Percentiles rank a stretch among this genome's conserved stretches.
Evolutionary conservation across 1,140 invertebrate genomes (phyloP).

Genomic region (Orchestia grillus): DNA sequence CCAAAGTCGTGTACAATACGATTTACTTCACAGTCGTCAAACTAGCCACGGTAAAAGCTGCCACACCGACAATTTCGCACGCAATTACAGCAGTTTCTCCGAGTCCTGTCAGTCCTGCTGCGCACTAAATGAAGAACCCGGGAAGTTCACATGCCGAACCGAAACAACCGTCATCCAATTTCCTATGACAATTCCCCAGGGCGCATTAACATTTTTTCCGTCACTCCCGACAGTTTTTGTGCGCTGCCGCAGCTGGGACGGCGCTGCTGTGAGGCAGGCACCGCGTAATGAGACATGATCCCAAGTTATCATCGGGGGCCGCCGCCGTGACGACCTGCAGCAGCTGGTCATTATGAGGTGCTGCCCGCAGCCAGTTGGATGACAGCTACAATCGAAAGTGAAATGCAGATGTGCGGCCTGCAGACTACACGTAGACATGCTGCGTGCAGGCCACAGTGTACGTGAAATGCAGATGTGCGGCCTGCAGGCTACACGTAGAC

Average conservation of each 20-base stretch:
- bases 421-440: no score
- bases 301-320: neutral
- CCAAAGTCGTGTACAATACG: neutral
- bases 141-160: neutral
- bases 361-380: neutral
- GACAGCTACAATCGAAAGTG: neutral
- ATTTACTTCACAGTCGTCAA: neutral
- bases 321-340: neutral
- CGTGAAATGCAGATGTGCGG: no score
- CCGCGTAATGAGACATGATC: constrained; percentile 23
- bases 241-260: neutral
- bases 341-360: neutral
- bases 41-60: neutral
- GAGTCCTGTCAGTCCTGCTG: neutral
- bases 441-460: no score
- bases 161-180: neutral
- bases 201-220: neutral
- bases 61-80: neutral
- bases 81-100: neutral
- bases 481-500: no score
- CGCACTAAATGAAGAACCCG: neutral
- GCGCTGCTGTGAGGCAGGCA: neutral
- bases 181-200: neutral
- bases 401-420: no score
- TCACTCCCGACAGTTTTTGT: neutral